Evolutionary conservation across 2,113 vertebrate species (phyloP).

Genomic region (Hippocampus comes): DNA sequence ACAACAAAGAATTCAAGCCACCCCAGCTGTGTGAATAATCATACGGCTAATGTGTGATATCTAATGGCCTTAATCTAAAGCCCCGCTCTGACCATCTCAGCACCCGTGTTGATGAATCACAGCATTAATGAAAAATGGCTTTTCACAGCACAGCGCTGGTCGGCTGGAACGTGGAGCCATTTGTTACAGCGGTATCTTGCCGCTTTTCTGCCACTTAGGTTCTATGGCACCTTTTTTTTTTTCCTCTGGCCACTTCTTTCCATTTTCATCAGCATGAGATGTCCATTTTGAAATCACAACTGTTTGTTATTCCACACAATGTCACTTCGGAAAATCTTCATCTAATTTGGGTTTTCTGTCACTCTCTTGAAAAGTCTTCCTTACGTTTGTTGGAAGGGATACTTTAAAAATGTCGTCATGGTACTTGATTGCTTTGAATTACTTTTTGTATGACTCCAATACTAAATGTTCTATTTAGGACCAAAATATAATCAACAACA

Average conservation of each 20-base stretch:
- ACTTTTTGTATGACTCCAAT: too few species aligned
- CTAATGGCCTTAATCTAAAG: slow-evolving; percentile 61
- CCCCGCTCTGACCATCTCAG: slow-evolving; percentile 43
- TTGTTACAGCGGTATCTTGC: slow-evolving; percentile 46
- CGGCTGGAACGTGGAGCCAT: slow-evolving; percentile 28
- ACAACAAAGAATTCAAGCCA: slow-evolving; percentile 10
- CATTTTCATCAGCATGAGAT: not conserved
- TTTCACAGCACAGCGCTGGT: slow-evolving; percentile 38
- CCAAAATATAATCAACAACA: too few species aligned
- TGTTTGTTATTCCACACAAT: too few species aligned
- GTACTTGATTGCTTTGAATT: too few species aligned
- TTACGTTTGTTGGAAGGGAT: not conserved
- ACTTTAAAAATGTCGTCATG: too few species aligned
- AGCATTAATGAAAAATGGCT: slow-evolving; percentile 52
- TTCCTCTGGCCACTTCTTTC: not conserved
- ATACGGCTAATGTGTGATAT: slow-evolving; percentile 54
- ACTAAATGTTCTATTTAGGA: too few species aligned
- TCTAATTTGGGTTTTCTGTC: not conserved
- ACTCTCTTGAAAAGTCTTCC: not conserved
- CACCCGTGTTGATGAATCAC: slow-evolving; percentile 54
- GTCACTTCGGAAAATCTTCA: not conserved
- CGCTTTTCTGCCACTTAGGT: slow-evolving; percentile 28
- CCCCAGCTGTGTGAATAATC: slow-evolving; percentile 50
- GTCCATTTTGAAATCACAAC: not conserved
- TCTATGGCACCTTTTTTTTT: not conserved